Percentiles rank a stretch among this genome's conserved stretches.
phyloP scores from a whole-genome alignment of 1,140 invertebrate genomes.

The Trachymyrmex cornetzi region DNA sequence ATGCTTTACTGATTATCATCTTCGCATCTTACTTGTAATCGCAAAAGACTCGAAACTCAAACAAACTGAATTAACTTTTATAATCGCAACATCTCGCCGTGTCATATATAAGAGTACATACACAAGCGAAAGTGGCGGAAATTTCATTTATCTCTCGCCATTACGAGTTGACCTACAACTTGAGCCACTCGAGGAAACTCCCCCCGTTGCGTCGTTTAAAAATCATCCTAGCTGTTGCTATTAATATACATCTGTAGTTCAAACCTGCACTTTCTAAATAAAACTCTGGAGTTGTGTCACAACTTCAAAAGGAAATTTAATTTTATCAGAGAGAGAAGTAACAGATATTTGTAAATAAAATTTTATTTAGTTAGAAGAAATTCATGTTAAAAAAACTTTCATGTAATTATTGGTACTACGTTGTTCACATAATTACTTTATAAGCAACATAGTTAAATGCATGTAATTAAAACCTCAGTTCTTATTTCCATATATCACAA shows the following conservation, averaged over 20 bases:
- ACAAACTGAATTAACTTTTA: background rate
- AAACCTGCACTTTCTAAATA: background rate
- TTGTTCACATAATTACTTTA: background rate
- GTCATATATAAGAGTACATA: background rate
- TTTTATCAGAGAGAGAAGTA: background rate
- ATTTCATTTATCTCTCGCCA: slow-evolving; percentile 49
- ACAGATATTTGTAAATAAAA: background rate
- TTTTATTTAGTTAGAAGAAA: background rate
- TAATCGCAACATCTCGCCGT: slow-evolving; percentile 22
- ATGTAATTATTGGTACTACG: background rate
- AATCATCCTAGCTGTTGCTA: background rate
- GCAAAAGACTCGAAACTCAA: slow-evolving; percentile 32
- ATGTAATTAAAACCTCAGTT: background rate
- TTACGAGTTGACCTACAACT: slow-evolving; percentile 33
- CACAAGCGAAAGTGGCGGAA: slow-evolving; percentile 46
- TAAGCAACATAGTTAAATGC: background rate
- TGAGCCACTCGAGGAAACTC: background rate
- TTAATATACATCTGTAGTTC: slow-evolving; percentile 15
- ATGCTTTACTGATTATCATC: slow-evolving; percentile 1
- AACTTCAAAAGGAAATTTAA: slow-evolving; percentile 14
- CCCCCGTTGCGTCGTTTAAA: slow-evolving; percentile 28
- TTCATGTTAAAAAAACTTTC: background rate
- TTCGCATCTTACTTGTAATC: background rate
- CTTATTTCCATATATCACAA: background rate
- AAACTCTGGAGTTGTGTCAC: background rate